phyloP scores from a whole-genome alignment of 2,888 invertebrate genomes.

The Hydrotaea cyrtoneurina region DNA sequence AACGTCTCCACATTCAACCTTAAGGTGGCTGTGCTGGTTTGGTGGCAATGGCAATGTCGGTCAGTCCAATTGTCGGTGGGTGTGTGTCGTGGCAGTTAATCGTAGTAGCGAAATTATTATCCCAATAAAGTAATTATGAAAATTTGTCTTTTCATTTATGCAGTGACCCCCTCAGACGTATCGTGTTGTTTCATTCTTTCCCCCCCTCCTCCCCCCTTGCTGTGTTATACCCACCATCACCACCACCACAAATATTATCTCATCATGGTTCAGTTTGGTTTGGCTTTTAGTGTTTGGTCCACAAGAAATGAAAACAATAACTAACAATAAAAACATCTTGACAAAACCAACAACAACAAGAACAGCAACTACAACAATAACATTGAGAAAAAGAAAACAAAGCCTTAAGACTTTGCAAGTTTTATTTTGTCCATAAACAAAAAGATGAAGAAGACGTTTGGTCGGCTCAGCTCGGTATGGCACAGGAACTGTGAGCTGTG shows the following conservation, averaged over 20 bases:
- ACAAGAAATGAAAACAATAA: constrained; percentile 52
- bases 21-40: neutral
- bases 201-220: neutral
- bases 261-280: constrained; percentile 13
- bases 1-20: neutral
- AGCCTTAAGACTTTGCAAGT: constrained; percentile 58
- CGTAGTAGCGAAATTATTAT: constrained; percentile 62
- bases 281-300: constrained; percentile 30
- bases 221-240: constrained; percentile 1
- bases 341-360: constrained; percentile 26
- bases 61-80: neutral
- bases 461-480: neutral
- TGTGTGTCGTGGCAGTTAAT: constrained; percentile 30
- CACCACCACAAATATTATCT: constrained; percentile 30
- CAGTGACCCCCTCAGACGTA: constrained; percentile 28
- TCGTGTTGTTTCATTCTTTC: constrained; percentile 19
- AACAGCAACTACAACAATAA: constrained; percentile 42
- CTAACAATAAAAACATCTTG: constrained; percentile 49
- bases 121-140: constrained; percentile 71
- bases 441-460: constrained; percentile 21
- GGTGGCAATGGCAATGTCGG: neutral
- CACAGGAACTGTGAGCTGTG: neutral
- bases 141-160: constrained; percentile 68
- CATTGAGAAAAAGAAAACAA: constrained; percentile 48
- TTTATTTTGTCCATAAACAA: constrained; percentile 44